Conservation (phyloP, 2,888 invertebrate species). For the Drymonia ruficornis region DNA sequence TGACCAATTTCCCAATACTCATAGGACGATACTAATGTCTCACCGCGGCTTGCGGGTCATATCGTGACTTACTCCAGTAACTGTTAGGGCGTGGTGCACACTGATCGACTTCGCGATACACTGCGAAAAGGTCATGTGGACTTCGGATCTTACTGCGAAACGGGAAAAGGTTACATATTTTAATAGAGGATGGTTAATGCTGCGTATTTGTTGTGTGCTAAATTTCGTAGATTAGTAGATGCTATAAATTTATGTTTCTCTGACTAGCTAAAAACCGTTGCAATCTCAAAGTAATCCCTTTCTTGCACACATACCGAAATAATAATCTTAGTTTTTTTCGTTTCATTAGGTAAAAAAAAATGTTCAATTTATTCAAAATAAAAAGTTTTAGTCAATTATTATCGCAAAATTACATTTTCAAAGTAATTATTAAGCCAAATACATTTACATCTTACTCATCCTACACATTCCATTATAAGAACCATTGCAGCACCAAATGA, state of each 20-base stretch:
- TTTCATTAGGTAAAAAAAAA: too few relatives aligned
- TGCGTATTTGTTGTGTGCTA: too few relatives aligned
- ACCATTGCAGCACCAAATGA: conserved; percentile 18
- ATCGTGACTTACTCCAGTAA: conserved; percentile 24
- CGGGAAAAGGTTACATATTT: background rate
- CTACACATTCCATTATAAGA: background rate
- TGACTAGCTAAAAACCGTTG: too few relatives aligned
- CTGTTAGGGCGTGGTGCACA: conserved; percentile 28
- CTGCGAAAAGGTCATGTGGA: background rate
- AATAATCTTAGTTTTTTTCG: too few relatives aligned
- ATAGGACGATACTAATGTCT: background rate
- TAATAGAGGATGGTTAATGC: too few relatives aligned
- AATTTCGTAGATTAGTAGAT: too few relatives aligned
- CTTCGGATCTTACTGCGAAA: background rate
- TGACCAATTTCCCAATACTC: conserved; percentile 3
- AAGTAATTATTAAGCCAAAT: background rate
- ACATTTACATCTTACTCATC: background rate
- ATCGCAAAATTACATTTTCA: too few relatives aligned
- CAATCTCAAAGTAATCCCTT: too few relatives aligned
- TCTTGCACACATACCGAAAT: too few relatives aligned
- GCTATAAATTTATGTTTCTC: too few relatives aligned
- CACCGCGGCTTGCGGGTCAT: background rate
- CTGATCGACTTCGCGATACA: conserved; percentile 13
- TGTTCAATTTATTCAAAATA: too few relatives aligned
- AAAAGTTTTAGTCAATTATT: too few relatives aligned